Conservation (phyloP, 37 sponge, comb jelly and placozoan genomes). For the Haliclona indistincta region DNA sequence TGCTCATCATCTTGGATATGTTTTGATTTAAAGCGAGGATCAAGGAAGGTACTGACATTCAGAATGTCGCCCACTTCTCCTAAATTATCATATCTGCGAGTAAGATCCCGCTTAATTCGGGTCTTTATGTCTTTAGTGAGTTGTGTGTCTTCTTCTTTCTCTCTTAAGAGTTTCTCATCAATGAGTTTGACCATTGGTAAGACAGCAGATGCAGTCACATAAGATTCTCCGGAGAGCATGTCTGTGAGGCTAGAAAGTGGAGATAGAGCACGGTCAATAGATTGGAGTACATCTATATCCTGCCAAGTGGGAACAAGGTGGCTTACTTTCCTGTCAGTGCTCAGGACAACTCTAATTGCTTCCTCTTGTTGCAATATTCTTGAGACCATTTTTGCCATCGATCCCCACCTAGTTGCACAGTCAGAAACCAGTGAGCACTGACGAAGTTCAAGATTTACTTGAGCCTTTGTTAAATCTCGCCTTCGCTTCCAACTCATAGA, state of each 20-base stretch:
- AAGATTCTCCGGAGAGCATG: conserved; percentile 37
- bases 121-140: conserved; percentile 44
- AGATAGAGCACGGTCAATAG: conserved; percentile 18
- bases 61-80: conserved; percentile 2
- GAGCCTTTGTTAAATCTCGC: conserved; percentile 17
- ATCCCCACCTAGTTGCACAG: conserved; percentile 44
- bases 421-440: conserved; percentile 24
- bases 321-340: conserved; percentile 27
- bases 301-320: conserved; percentile 47
- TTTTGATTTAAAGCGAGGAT: conserved; percentile 24
- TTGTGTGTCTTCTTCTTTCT: conserved; percentile 3
- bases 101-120: not conserved
- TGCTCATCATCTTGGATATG: not conserved
- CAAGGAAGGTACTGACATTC: conserved; percentile 27
- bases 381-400: conserved; percentile 30
- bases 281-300: conserved; percentile 27
- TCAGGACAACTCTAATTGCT: conserved; percentile 26
- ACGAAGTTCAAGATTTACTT: conserved; percentile 13
- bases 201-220: conserved; percentile 37
- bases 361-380: conserved; percentile 34
- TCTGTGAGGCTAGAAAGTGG: conserved; percentile 40
- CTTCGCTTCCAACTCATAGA: conserved; percentile 30
- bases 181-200: conserved; percentile 21
- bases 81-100: conserved; percentile 7
- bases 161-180: not conserved